phyloP scores from a whole-genome alignment of 1,140 invertebrate species.

The Lepidurus arcticus region DNA sequence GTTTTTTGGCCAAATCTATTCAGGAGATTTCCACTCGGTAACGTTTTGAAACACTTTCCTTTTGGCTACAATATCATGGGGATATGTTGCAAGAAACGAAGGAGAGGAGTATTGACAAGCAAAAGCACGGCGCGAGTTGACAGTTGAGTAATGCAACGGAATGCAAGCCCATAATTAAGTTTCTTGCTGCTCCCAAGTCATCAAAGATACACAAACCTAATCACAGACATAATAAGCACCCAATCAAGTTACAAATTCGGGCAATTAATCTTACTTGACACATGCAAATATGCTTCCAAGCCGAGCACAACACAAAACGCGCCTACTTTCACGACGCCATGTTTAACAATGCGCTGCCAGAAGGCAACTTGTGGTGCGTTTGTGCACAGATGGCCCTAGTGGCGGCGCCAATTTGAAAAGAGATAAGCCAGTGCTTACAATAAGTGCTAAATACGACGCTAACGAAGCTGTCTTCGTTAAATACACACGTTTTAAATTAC shows the following conservation, averaged over 20 bases:
- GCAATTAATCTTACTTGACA: not conserved
- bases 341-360: slow-evolving; percentile 21
- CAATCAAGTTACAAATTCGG: not conserved
- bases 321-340: slow-evolving; percentile 20
- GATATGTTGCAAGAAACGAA: not conserved
- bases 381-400: slow-evolving; percentile 11
- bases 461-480: too few relatives aligned
- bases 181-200: not conserved
- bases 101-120: not conserved
- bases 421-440: too few relatives aligned
- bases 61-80: not conserved
- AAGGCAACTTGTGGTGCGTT: not conserved
- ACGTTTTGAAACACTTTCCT: not conserved
- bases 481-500: too few relatives aligned
- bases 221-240: not conserved
- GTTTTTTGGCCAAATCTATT: not conserved
- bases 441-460: too few relatives aligned
- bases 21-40: not conserved
- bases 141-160: slow-evolving; percentile 16
- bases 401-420: slow-evolving; percentile 15
- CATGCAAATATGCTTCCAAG: not conserved
- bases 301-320: slow-evolving; percentile 17
- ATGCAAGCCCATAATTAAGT: not conserved
- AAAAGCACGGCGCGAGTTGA: not conserved
- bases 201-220: not conserved